Evolutionary conservation across 2,113 vertebrate species (phyloP).

Genomic region (Struthio camelus): DNA sequence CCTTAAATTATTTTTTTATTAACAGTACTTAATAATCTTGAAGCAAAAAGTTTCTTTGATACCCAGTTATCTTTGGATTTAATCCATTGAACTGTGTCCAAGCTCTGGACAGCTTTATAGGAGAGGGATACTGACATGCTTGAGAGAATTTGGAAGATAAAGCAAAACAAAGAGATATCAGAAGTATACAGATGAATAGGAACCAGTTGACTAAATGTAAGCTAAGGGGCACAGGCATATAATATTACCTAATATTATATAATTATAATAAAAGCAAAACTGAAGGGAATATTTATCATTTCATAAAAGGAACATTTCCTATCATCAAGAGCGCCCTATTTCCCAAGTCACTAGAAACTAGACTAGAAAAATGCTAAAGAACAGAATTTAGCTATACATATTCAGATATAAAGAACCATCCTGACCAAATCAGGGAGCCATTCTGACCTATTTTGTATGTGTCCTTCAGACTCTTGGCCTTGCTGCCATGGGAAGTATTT

Average conservation of each 20-base stretch:
- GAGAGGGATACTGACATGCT: background rate
- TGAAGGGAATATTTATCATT: background rate
- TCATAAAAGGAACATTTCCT: background rate
- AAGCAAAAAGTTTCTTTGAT: background rate
- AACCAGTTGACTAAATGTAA: background rate
- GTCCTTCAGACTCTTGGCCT: background rate
- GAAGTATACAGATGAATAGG: background rate
- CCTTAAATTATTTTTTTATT: background rate
- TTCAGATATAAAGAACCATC: background rate
- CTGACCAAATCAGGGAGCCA: background rate
- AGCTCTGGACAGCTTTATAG: background rate
- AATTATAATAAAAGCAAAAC: background rate
- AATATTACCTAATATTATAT: background rate
- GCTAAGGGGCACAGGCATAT: background rate
- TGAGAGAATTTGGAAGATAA: background rate
- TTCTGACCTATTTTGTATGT: background rate
- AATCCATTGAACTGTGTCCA: background rate
- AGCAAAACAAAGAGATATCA: background rate
- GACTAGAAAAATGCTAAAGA: background rate
- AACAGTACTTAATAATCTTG: background rate
- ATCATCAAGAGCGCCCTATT: background rate
- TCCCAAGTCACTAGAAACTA: background rate
- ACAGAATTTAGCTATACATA: background rate
- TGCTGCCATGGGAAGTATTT: background rate
- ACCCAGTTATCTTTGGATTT: background rate